Conservation (phyloP, 2,113 vertebrate genomes). For the Nothobranchius kuhntae region DNA sequence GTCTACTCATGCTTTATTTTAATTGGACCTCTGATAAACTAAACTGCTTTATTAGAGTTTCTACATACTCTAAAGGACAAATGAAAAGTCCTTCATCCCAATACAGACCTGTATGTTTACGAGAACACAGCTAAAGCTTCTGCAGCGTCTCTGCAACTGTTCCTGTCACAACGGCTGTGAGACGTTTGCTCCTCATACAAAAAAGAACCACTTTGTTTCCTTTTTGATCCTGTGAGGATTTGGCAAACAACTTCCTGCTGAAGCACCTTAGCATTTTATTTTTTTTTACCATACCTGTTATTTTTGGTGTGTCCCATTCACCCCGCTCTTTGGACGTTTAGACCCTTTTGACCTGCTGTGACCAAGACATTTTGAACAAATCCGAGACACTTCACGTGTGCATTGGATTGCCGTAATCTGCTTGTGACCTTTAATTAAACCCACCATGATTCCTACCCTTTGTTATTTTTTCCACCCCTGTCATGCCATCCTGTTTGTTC, state of each 20-base stretch:
- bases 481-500: background rate
- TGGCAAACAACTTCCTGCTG: too few species aligned
- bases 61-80: background rate
- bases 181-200: background rate
- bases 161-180: background rate
- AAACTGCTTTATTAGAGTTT: background rate
- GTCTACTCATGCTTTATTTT: background rate
- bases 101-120: background rate
- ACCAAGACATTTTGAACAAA: constrained; percentile 1
- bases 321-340: background rate
- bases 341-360: background rate
- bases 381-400: background rate
- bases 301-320: background rate
- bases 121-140: background rate
- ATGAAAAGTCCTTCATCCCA: background rate
- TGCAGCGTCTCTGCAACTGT: background rate
- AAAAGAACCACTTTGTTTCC: background rate
- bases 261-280: too few species aligned
- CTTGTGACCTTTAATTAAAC: constrained; percentile 16
- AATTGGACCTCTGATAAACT: background rate
- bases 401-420: background rate
- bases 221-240: too few species aligned
- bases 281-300: background rate
- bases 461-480: background rate
- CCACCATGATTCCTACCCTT: background rate